Evolutionary conservation across 2,113 vertebrate genomes (phyloP).

Genomic region (Lonchura striata): DNA sequence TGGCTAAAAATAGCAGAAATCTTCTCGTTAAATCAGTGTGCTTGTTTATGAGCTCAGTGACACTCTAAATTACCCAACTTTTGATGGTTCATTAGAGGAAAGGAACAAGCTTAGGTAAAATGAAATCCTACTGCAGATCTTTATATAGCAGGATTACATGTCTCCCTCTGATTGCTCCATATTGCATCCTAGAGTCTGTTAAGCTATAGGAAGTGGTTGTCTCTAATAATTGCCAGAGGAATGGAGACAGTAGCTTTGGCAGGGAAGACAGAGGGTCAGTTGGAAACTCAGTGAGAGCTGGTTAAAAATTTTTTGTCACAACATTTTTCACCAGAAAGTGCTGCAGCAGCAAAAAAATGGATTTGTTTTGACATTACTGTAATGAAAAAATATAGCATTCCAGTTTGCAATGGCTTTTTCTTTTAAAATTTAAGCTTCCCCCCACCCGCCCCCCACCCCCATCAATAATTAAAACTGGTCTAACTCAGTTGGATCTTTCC

Average conservation of each 20-base stretch:
- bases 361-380: conserved; percentile 43
- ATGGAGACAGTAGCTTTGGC: not conserved
- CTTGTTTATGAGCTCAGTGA: conserved; percentile 37
- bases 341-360: not conserved
- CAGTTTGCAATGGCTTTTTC: not conserved
- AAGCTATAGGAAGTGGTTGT: not conserved
- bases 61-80: conserved; percentile 26
- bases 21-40: conserved; percentile 25
- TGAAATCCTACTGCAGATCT: conserved; percentile 13
- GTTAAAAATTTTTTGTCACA: not conserved
- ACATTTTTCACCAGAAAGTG: conserved; percentile 8
- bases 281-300: not conserved
- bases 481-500: conserved; percentile 14
- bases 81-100: not conserved
- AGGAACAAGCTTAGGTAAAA: conserved; percentile 24
- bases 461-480: not conserved
- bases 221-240: not conserved
- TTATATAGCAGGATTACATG: not conserved
- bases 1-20: conserved; percentile 28
- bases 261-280: conserved; percentile 14
- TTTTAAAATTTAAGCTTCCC: not conserved
- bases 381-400: conserved; percentile 43
- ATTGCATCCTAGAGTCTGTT: not conserved
- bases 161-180: conserved; percentile 14
- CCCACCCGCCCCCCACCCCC: rapidly evolving